Percentiles rank a stretch among this genome's conserved stretches.
These are phyloP conservation scores for Drosophila paranaensis DNA, from an alignment of 2,888 invertebrate genomes.

Conservation along the genomic window DNA sequence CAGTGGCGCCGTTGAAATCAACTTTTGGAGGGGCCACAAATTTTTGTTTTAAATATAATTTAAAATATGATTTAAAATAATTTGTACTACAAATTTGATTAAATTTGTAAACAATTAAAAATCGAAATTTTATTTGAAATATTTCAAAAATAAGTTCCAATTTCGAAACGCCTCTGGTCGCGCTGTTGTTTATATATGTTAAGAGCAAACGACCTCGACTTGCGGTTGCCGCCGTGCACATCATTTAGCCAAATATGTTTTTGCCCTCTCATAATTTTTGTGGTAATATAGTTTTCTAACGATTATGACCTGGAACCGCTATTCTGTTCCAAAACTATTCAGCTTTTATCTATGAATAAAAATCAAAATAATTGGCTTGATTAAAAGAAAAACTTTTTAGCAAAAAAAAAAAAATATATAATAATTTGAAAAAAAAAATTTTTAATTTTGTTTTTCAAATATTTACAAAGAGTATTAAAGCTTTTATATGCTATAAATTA, in stretches of 20 bases:
- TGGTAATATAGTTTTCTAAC: background rate
- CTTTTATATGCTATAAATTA: background rate
- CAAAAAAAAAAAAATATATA: background rate
- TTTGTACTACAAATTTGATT: background rate
- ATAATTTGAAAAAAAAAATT: too few relatives aligned
- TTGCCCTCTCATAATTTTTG: constrained; percentile 20
- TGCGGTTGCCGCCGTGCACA: constrained; percentile 24
- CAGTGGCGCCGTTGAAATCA: background rate
- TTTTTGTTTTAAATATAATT: background rate
- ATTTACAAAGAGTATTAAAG: constrained; percentile 3
- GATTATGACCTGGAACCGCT: too few relatives aligned
- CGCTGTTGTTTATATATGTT: constrained; percentile 17
- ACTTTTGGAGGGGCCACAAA: background rate
- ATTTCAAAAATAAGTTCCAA: background rate
- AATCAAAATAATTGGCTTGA: background rate
- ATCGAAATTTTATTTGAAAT: background rate
- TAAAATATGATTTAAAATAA: background rate
- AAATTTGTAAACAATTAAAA: background rate
- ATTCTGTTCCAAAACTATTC: background rate
- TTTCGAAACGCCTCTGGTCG: constrained; percentile 27
- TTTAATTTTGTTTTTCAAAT: background rate
- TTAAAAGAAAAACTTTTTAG: background rate
- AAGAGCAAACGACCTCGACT: constrained; percentile 34
- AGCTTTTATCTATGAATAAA: background rate
- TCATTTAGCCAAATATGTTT: constrained; percentile 44